phyloP scores from a whole-genome alignment of 2,888 invertebrate species.

The Petrolisthes cinctipes region DNA sequence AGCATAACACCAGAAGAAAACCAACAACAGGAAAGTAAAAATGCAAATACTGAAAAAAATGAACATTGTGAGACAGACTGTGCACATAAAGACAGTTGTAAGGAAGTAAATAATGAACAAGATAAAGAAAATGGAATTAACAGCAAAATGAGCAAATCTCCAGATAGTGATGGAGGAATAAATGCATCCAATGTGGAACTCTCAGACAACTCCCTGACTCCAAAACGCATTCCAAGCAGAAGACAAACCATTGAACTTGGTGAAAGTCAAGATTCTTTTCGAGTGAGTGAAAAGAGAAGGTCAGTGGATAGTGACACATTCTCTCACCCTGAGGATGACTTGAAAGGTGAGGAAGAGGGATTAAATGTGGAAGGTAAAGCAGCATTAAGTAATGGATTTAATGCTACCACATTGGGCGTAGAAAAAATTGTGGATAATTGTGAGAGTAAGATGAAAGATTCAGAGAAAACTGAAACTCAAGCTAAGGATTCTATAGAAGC shows the following conservation, averaged over 20 bases:
- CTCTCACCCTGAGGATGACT: conserved; percentile 30
- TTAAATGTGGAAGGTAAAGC: neutral
- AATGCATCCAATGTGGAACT: neutral
- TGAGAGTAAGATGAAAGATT: neutral
- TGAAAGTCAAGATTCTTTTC: conserved; percentile 61
- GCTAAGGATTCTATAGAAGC: neutral
- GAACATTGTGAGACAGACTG: neutral
- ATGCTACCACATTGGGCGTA: no score
- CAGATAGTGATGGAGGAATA: conserved; percentile 21
- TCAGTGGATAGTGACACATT: conserved; percentile 43
- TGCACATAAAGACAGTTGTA: neutral
- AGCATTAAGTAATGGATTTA: neutral
- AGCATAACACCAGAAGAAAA: neutral
- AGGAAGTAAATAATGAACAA: neutral
- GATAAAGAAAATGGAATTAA: neutral
- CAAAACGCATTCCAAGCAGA: conserved; percentile 37
- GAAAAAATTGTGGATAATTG: no score
- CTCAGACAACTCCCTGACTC: conserved; percentile 20
- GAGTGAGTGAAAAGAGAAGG: conserved; percentile 54
- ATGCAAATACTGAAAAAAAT: neutral
- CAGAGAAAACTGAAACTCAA: neutral
- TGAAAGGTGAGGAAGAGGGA: conserved; percentile 13
- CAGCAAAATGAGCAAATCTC: conserved; percentile 5
- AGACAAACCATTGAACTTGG: conserved; percentile 62
- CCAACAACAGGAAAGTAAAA: neutral